A percentile compares a stretch with the other conserved stretches of the same genome.
Evolutionary conservation across 2,888 invertebrate species (phyloP).

Genomic region (Terebella lapidaria): DNA sequence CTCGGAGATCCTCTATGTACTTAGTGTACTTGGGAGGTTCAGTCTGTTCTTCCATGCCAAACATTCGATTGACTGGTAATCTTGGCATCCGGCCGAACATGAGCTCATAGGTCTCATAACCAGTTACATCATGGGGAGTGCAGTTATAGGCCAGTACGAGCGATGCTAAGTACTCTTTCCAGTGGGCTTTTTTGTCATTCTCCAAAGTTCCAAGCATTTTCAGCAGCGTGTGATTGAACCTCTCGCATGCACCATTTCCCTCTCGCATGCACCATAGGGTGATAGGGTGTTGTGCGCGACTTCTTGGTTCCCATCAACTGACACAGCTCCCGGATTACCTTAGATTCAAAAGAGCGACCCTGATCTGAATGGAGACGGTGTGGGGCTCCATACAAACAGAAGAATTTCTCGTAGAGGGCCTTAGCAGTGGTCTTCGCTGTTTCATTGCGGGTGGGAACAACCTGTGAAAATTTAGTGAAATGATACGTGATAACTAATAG

Average conservation of each 20-base stretch:
- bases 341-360: neutral
- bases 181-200: neutral
- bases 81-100: too few relatives aligned
- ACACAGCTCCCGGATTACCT: neutral
- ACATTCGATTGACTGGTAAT: too few relatives aligned
- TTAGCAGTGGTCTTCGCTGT: neutral
- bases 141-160: neutral
- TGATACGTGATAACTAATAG: neutral
- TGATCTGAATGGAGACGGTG: too few relatives aligned
- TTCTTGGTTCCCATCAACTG: too few relatives aligned
- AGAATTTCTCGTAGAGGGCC: too few relatives aligned
- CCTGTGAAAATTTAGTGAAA: neutral
- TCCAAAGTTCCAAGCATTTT: neutral
- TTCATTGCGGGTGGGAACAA: neutral
- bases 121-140: neutral
- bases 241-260: neutral
- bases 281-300: constrained; percentile 2
- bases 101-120: neutral
- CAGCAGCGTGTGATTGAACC: neutral
- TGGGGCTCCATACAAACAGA: too few relatives aligned
- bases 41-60: too few relatives aligned
- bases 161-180: neutral
- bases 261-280: too few relatives aligned
- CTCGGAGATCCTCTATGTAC: too few relatives aligned
- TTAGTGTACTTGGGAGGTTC: too few relatives aligned